Evolutionary conservation across 1,140 invertebrate species (phyloP), one percentile per base, ranked within the genome.

Genomic region (Nasonia longicornis): DNA sequence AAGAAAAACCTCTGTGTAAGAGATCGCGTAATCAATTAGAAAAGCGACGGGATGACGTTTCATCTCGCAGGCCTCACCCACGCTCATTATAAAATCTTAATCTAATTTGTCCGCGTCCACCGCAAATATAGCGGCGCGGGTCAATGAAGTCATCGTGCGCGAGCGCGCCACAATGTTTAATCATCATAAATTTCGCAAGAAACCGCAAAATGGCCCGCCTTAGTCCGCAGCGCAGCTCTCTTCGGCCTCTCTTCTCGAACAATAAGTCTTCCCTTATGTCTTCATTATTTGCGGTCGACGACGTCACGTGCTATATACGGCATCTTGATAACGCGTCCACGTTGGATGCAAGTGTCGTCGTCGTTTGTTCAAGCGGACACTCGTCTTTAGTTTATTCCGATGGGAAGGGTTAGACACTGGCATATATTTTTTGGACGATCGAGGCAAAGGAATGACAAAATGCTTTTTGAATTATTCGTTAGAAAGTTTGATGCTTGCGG

Each of bases 141-240:
- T 83, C 86, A 87, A 89, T 90, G 89, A 90, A 90, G 88, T 87
- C 88, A 87, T 90, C 86, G 84, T 84, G 85, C 83, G 83, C 35
- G 35, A 38, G 7, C 84, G 84, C 85, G 84, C 80, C 81, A 80
- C 83, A 85, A 85, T 86, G 87, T 90, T 90, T 90, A 90, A 90
- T 90, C 88, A 90, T 89, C 89, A 90, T 90, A 90, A 90, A 90
- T 89, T 89, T 89, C 85, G 85, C 86, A 86, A 86, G 87, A 89
- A 89, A 90, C 89, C 88, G 86, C 88, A 88, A 88, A 89, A 85
- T 85, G 83, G 86, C 84, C 85, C 84, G 71, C 81, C 81, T 82
- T 52, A 38, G 16, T 22, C 74, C 75, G 35, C 69, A 77, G 22
- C 66, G 67, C 77, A 72, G 31, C 29, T 67, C 80, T 38, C 20